Conservation (phyloP, 2,888 invertebrate species). For the Anodontia alba region DNA sequence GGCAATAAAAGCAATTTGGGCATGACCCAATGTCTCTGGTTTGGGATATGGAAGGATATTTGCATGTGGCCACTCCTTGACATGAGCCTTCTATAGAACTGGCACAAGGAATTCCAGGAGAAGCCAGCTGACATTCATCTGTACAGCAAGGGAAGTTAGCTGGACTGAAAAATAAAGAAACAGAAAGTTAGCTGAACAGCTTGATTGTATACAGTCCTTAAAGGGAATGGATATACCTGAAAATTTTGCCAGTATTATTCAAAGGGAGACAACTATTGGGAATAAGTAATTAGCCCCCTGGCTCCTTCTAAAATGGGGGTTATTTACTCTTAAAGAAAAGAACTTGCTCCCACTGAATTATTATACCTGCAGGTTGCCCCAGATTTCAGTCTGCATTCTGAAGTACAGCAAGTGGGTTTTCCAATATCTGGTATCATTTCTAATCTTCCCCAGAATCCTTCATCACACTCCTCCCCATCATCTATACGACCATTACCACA, state of each 20-base stretch:
- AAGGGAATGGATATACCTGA: too few species aligned
- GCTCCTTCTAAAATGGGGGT: too few species aligned
- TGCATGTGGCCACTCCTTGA: slow-evolving; percentile 59
- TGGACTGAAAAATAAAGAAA: slow-evolving; percentile 54
- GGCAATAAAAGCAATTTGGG: too few species aligned
- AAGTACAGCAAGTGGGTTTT: slow-evolving; percentile 96
- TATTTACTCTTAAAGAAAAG: too few species aligned
- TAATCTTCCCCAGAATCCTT: slow-evolving; percentile 91
- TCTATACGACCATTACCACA: slow-evolving; percentile 95
- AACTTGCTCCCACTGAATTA: background rate
- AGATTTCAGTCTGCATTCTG: slow-evolving; percentile 90
- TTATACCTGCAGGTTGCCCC: slow-evolving; percentile 85
- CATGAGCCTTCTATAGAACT: slow-evolving; percentile 60
- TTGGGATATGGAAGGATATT: too few species aligned
- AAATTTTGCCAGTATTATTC: too few species aligned
- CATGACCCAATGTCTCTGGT: too few species aligned
- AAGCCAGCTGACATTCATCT: slow-evolving; percentile 91
- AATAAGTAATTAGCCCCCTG: too few species aligned
- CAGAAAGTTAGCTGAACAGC: background rate
- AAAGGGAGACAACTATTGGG: too few species aligned
- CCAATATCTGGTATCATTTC: slow-evolving; percentile 38
- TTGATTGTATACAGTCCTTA: too few species aligned
- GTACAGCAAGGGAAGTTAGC: slow-evolving; percentile 59
- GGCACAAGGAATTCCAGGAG: slow-evolving; percentile 84
- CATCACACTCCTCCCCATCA: slow-evolving; percentile 94